phyloP scores from a whole-genome alignment of 2,113 vertebrate genomes.

The Trematomus loennbergii region DNA sequence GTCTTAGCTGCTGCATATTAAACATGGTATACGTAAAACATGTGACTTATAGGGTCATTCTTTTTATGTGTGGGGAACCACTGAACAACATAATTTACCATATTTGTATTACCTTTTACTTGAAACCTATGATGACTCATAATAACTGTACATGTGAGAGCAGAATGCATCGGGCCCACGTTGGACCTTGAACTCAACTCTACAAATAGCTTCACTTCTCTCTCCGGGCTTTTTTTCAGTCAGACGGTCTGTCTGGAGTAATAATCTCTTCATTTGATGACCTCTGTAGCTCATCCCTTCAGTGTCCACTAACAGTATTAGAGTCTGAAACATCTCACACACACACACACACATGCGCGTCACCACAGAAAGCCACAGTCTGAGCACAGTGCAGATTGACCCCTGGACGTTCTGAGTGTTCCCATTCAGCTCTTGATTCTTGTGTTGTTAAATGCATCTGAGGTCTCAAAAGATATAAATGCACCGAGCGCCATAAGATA shows the following conservation, averaged over 20 bases:
- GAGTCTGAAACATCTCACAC: constrained; percentile 4
- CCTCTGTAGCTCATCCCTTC: constrained; percentile 48
- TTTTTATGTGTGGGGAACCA: background rate
- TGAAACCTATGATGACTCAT: background rate
- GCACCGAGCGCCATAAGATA: constrained; percentile 16
- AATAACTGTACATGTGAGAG: background rate
- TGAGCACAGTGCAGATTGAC: constrained; percentile 11
- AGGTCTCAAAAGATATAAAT: constrained; percentile 47
- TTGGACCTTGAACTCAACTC: constrained; percentile 24
- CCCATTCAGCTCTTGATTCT: constrained; percentile 26
- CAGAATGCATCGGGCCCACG: constrained; percentile 13
- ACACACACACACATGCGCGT: constrained; percentile 7
- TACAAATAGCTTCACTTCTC: constrained; percentile 22
- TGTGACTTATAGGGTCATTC: background rate
- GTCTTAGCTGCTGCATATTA: background rate
- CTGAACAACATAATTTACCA: background rate
- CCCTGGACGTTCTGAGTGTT: background rate
- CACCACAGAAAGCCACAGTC: background rate
- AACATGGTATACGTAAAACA: background rate
- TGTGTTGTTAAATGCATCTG: constrained; percentile 39
- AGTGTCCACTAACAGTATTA: constrained; percentile 48
- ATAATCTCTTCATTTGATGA: constrained; percentile 57
- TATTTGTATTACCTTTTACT: background rate
- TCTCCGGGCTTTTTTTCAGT: constrained; percentile 5
- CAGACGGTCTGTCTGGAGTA: constrained; percentile 34